Conservation (phyloP, 2,888 invertebrate species). For the Hyalella azteca region DNA sequence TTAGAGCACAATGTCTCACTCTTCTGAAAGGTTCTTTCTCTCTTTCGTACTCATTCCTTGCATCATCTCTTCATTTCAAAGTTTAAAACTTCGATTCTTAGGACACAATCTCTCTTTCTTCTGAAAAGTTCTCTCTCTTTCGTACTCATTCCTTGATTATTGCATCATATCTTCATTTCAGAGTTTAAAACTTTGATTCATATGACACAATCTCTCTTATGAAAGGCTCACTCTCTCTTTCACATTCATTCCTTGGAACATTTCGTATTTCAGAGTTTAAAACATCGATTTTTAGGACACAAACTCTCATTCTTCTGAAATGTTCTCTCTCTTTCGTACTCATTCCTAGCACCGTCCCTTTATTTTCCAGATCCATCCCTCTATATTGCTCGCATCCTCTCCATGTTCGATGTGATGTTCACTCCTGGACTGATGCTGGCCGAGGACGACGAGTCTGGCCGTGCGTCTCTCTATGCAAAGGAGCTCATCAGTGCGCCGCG, state of each 20-base stretch:
- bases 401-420: not conserved
- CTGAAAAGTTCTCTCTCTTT: not conserved
- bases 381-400: not conserved
- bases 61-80: not conserved
- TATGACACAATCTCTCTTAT: not conserved
- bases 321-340: not conserved
- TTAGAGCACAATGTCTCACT: no score
- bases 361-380: not conserved
- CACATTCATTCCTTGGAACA: not conserved
- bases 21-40: no score
- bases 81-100: not conserved
- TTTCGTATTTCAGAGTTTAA: not conserved
- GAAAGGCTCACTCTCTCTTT: not conserved
- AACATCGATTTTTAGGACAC: not conserved
- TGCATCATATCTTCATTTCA: not conserved
- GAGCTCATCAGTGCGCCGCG: not conserved
- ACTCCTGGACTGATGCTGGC: no score
- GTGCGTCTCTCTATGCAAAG: conserved; percentile 9
- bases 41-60: no score
- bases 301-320: not conserved
- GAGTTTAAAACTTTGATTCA: not conserved
- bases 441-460: not conserved
- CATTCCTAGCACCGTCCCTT: not conserved
- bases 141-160: not conserved
- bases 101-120: not conserved